Evolutionary conservation across 2,113 vertebrate genomes (phyloP).

Genomic region (Oreotragus oreotragus): DNA sequence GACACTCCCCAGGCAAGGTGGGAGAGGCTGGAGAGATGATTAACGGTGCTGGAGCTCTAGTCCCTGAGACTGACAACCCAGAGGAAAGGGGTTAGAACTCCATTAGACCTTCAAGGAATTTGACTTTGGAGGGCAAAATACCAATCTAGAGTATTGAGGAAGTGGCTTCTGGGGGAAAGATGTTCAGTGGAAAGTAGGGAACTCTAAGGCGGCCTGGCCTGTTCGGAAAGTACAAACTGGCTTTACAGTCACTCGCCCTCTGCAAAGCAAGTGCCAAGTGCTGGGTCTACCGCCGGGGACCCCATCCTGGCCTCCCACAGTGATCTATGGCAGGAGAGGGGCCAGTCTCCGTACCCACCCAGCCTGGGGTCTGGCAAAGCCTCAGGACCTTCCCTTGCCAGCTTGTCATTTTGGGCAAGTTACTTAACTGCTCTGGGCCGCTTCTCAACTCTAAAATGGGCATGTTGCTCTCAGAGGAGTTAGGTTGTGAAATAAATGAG

Average conservation of each 20-base stretch:
- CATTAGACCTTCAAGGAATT: background rate
- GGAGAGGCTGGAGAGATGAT: background rate
- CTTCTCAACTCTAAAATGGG: background rate
- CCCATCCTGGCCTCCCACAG: fast-evolving
- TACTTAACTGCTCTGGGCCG: background rate
- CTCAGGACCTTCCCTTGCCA: background rate
- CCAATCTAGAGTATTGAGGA: background rate
- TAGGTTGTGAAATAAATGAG: background rate
- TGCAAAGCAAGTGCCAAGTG: no score
- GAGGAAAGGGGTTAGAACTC: background rate
- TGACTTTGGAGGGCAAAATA: background rate
- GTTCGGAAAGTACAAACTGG: background rate
- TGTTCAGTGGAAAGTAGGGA: background rate
- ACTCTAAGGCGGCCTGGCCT: background rate
- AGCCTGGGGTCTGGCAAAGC: background rate
- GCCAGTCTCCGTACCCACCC: fast-evolving
- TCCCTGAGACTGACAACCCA: background rate
- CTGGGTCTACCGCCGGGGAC: fast-evolving
- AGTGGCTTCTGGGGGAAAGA: background rate
- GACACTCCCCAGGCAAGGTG: background rate
- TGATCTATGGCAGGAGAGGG: background rate
- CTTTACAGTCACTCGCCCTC: background rate
- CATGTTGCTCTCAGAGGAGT: background rate
- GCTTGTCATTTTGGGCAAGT: background rate
- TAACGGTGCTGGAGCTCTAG: background rate